Evolutionary conservation across 2,888 invertebrate genomes (phyloP).

Genomic region (Alitta virens): DNA sequence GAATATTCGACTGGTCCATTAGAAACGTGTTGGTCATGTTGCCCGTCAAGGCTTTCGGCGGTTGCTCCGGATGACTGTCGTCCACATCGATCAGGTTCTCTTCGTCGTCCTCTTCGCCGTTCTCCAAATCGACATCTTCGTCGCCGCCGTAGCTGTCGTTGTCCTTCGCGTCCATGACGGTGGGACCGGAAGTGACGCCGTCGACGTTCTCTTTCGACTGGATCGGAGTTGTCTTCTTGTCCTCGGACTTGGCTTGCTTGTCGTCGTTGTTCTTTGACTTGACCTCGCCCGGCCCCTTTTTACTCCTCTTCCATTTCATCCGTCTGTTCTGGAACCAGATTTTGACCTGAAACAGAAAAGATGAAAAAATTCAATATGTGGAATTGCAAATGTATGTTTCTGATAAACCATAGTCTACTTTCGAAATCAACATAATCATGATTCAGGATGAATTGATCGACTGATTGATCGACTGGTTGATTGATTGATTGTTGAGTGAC

Average conservation of each 20-base stretch:
- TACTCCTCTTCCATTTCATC: slow-evolving; percentile 98
- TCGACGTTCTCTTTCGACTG: not conserved
- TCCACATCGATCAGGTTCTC: not conserved
- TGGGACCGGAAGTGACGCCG: not conserved
- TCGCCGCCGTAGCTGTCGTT: not conserved
- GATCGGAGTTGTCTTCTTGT: not conserved
- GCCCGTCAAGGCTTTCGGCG: not conserved
- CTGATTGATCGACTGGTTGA: too few relatives aligned
- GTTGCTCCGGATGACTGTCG: not conserved
- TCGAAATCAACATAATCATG: too few relatives aligned
- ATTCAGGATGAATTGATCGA: too few relatives aligned
- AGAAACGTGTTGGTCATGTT: slow-evolving; percentile 1
- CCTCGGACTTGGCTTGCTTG: slow-evolving; percentile 5
- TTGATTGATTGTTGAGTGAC: too few relatives aligned
- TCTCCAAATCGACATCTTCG: not conserved
- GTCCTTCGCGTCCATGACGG: not conserved
- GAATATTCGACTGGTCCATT: slow-evolving; percentile 12
- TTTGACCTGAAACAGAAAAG: slow-evolving; percentile 72
- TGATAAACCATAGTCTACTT: too few relatives aligned
- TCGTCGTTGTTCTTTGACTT: slow-evolving; percentile 17
- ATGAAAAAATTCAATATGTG: not conserved
- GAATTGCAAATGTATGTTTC: too few relatives aligned
- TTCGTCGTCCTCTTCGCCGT: not conserved
- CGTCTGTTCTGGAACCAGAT: slow-evolving; percentile 98
- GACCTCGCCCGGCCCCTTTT: slow-evolving; percentile 73